Evolutionary conservation across 1,140 invertebrate genomes (phyloP).

Genomic region (Drosophila ananassae): DNA sequence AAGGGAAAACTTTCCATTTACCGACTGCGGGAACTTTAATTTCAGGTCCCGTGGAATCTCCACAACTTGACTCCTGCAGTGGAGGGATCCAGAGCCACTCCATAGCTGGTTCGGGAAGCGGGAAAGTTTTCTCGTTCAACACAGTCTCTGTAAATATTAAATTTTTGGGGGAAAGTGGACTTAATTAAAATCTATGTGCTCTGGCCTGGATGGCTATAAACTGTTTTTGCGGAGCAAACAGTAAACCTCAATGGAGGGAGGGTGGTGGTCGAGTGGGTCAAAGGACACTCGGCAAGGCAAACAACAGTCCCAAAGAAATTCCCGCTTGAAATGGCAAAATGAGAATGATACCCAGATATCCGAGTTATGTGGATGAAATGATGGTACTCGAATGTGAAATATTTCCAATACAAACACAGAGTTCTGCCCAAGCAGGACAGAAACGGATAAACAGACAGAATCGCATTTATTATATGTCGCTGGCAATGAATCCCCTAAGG

Average conservation of each 20-base stretch:
- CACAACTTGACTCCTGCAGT: conserved; percentile 1
- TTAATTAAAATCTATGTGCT: conserved; percentile 79
- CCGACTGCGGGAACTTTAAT: conserved; percentile 22
- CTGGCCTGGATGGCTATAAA: conserved; percentile 42
- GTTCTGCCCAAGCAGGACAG: not conserved
- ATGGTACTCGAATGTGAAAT: conserved; percentile 43
- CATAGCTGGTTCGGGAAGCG: not conserved
- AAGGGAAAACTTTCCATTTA: conserved; percentile 27
- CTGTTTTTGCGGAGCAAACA: conserved; percentile 17
- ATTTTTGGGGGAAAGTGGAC: conserved; percentile 60
- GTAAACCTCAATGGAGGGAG: conserved; percentile 20
- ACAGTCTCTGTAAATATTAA: conserved; percentile 70
- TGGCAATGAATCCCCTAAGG: conserved; percentile 52
- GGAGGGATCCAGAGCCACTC: not conserved
- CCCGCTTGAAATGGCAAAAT: conserved; percentile 34
- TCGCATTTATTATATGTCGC: conserved; percentile 57
- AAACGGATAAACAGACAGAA: conserved; percentile 15
- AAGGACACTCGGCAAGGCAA: not conserved
- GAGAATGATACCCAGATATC: conserved; percentile 37
- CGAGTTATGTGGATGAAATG: conserved; percentile 43
- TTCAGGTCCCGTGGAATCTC: not conserved
- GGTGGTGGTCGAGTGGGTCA: conserved; percentile 2
- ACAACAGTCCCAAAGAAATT: conserved; percentile 34
- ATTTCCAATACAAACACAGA: conserved; percentile 35
- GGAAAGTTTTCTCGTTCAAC: conserved; percentile 46